Conservation (phyloP, 2,797 vertebrate genomes). For the Lophotriccus pileatus region DNA sequence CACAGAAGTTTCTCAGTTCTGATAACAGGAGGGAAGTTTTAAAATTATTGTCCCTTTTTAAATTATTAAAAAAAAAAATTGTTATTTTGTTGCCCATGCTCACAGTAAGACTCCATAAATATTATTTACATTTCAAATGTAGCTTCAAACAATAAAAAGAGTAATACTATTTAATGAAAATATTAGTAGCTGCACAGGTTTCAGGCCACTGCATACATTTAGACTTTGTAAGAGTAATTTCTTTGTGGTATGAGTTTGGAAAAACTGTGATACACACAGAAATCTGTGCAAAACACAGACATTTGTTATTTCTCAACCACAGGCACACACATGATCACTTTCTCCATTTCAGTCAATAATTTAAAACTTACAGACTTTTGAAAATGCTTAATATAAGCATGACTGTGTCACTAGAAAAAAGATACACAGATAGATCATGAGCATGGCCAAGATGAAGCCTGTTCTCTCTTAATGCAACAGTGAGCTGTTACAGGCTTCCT, state of each 20-base stretch:
- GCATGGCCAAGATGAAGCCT: not conserved
- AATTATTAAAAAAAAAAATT: not conserved
- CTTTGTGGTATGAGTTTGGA: not conserved
- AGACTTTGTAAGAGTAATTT: not conserved
- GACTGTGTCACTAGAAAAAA: not conserved
- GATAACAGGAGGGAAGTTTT: not conserved
- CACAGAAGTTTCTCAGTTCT: not conserved
- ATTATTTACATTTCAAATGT: constrained; percentile 8
- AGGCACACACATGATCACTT: not conserved
- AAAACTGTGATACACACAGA: constrained; percentile 2
- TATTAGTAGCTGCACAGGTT: constrained; percentile 3
- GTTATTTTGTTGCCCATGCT: not conserved
- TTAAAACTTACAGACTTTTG: not conserved
- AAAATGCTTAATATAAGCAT: not conserved
- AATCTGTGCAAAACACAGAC: not conserved
- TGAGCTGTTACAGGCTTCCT: not conserved
- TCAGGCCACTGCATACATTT: constrained; percentile 13
- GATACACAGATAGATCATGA: not conserved
- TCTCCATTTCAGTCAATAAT: not conserved
- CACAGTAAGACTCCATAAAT: not conserved
- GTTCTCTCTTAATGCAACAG: not conserved
- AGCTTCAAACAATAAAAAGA: not conserved
- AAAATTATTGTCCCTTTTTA: not conserved
- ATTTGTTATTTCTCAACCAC: not conserved
- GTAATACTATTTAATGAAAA: not conserved